Percentiles rank a stretch among this genome's conserved stretches.
Evolutionary conservation across 2,113 vertebrate genomes (phyloP).

Genomic region (Crocuta crocuta): DNA sequence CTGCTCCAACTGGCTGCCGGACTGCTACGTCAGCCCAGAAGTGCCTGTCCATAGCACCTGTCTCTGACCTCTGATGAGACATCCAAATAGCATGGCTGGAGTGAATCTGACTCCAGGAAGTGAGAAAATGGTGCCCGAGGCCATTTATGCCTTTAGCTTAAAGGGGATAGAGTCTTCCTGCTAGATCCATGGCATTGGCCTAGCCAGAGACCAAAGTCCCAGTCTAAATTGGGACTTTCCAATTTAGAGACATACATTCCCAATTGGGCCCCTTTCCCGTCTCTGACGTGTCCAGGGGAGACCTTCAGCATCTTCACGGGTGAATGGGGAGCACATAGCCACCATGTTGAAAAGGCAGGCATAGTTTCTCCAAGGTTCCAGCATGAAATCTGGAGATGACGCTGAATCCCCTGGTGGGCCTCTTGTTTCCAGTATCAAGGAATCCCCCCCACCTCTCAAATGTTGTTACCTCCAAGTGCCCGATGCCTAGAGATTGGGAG

Average conservation of each 20-base stretch:
- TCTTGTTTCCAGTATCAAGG: not conserved
- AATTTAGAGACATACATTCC: not conserved
- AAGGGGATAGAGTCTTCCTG: not conserved
- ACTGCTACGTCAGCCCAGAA: not conserved
- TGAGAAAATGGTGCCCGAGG: not conserved
- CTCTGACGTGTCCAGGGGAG: not conserved
- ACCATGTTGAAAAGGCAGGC: not conserved
- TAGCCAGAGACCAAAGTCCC: not conserved
- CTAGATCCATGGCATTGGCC: not conserved
- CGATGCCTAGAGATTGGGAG: not conserved
- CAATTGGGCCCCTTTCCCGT: not conserved
- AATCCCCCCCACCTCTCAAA: no score
- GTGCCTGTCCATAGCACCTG: rapidly evolving
- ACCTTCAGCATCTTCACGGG: no score
- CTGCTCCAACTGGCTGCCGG: not conserved
- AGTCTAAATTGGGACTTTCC: not conserved
- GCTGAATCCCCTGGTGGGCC: rapidly evolving
- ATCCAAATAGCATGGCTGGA: not conserved
- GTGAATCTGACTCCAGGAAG: not conserved
- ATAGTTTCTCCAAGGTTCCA: not conserved
- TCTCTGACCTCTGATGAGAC: no score
- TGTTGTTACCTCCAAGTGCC: not conserved
- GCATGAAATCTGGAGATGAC: not conserved
- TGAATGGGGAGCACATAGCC: no score
- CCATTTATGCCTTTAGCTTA: not conserved